These are phyloP conservation scores for Diarsia dahlii DNA, from an alignment of 2,888 invertebrate species.

Conservation along the genomic window DNA sequence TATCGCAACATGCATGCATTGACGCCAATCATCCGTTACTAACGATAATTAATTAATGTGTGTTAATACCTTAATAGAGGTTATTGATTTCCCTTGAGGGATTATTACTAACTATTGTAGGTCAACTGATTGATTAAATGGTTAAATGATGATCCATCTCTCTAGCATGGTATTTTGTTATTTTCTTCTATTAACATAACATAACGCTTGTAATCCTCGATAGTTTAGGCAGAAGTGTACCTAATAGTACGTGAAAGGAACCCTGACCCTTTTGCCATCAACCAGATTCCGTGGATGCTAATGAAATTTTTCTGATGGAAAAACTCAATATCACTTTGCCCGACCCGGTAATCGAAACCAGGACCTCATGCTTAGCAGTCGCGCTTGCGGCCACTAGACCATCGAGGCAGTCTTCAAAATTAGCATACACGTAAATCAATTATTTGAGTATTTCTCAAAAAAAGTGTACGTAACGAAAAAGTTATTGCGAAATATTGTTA, in stretches of 20 bases:
- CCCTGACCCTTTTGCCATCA: too few species aligned
- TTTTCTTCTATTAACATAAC: background rate
- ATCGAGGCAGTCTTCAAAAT: background rate
- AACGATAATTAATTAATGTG: conserved; percentile 47
- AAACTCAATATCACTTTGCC: too few species aligned
- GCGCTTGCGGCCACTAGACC: too few species aligned
- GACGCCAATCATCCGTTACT: conserved; percentile 43
- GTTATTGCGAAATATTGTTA: too few species aligned
- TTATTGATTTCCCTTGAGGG: conserved; percentile 25
- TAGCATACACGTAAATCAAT: background rate
- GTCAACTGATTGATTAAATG: background rate
- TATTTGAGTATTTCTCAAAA: background rate
- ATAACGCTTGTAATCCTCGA: too few species aligned
- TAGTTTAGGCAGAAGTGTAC: too few species aligned
- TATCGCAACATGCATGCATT: conserved; percentile 40
- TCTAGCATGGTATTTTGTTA: background rate
- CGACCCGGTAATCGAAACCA: too few species aligned
- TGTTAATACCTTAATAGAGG: conserved; percentile 28
- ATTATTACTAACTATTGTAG: background rate
- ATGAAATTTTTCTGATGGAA: too few species aligned
- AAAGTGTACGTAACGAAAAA: too few species aligned
- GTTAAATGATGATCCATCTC: background rate
- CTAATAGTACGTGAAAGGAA: too few species aligned
- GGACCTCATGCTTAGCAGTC: too few species aligned
- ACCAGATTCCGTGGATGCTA: too few species aligned